Evolutionary conservation across 2,113 vertebrate species (phyloP), one percentile per base, ranked within the genome.

Genomic region (Macaca mulatta): DNA sequence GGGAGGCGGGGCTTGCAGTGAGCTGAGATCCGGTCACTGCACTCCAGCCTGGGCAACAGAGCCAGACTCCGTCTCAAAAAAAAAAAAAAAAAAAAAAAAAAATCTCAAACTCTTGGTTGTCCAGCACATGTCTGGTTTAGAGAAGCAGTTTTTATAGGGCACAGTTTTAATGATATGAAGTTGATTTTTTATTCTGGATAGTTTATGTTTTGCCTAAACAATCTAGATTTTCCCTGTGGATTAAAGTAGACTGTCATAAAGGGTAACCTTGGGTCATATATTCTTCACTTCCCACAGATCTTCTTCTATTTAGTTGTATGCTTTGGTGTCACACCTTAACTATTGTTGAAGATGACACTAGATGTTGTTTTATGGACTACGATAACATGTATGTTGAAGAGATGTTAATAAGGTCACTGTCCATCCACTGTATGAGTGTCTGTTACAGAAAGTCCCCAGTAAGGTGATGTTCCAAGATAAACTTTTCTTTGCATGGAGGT

Each of bases 131-230:
- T 52, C 59, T 94, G 55, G n/a, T 55, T 70, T 45, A 87, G 45
- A 85, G 57, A 61, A 91, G 40, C 3, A 16, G 25, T 40, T 77
- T 70, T 61, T 27, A 55, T 72, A 52, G 18, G 87, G 7, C 20
- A 59, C 23, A 55, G 35, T 40, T 43, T 32, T 35, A 95, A 93
- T 48, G 32, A 90, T 61, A 61, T 52, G 8, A 94, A 78, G 55
- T 79, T 38, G 64, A 23, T 12, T 74, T 85, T 88, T 74, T 35
- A 43, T 86, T 74, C 55, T 25, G 55, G 6, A 16, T 43, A 55
- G 20, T 91, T 91, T 78, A 88, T 17, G 55, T 55, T 84, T 97
- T 92, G 48, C 35, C 48, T 93, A 89, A 92, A 67, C 4, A 22
- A 86, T 40, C 35, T n/a, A 38, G 40, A 91, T 88, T 90, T 90